These are phyloP conservation scores for Alentia gelatinosa DNA, from an alignment of 2,888 invertebrate genomes.

Conservation along the genomic window DNA sequence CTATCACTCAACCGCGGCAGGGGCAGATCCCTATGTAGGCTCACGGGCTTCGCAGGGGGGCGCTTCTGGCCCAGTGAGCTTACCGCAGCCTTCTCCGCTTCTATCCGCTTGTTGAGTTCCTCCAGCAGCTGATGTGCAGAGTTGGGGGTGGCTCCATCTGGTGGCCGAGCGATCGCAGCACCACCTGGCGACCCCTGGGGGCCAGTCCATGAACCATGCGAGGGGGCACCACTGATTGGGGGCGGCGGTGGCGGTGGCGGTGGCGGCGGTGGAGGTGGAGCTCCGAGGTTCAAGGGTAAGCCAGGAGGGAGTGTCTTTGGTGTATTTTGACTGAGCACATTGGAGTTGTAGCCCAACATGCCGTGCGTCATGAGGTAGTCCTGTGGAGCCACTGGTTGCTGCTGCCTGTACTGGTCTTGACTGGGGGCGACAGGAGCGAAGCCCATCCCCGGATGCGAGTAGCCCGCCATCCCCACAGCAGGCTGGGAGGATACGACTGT, in stretches of 20 bases:
- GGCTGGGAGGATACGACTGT: too few relatives aligned
- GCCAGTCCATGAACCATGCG: neutral
- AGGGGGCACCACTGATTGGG: neutral
- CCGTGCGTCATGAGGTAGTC: neutral
- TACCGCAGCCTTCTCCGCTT: neutral
- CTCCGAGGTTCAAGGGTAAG: neutral
- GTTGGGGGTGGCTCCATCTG: constrained; percentile 60
- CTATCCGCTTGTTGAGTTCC: neutral
- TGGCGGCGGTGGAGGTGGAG: constrained; percentile 7
- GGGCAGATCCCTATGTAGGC: neutral
- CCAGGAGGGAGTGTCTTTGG: constrained; percentile 63
- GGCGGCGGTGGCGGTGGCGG: neutral
- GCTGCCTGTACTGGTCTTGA: neutral
- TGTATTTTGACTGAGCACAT: constrained; percentile 57
- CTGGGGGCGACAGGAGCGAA: neutral
- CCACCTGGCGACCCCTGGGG: neutral
- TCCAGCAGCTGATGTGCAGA: neutral
- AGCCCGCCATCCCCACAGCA: neutral
- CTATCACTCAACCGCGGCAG: neutral
- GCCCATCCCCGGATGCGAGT: neutral
- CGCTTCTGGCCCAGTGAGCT: neutral
- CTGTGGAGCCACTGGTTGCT: neutral
- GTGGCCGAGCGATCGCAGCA: constrained; percentile 54
- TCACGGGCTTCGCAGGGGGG: neutral
- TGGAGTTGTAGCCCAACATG: neutral